A percentile compares a stretch with the other conserved stretches of the same genome.
These are phyloP conservation scores for Nycticorax nycticorax DNA, from an alignment of 2,113 vertebrate genomes.

Conservation along the genomic window DNA sequence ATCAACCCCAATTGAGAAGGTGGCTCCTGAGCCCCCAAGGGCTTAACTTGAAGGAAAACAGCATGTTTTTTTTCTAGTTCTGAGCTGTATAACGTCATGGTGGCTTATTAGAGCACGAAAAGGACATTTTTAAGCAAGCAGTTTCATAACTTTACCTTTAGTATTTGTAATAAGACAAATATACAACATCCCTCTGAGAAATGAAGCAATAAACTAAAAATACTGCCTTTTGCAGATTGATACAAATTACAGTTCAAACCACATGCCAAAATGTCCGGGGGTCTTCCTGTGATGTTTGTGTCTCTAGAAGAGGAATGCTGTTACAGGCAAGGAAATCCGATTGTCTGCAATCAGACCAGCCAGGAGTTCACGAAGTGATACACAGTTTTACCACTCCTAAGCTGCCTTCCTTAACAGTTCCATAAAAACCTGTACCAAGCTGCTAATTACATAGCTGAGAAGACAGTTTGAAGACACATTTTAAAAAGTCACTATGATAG, in stretches of 20 bases:
- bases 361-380: neutral
- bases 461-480: neutral
- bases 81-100: neutral
- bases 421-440: neutral
- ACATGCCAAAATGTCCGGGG: neutral
- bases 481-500: neutral
- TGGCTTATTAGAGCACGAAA: neutral
- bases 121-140: rapidly evolving
- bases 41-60: neutral
- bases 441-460: neutral
- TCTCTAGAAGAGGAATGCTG: neutral
- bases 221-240: neutral
- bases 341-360: neutral
- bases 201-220: neutral
- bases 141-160: neutral
- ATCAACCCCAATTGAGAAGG: neutral
- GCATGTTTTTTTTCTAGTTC: neutral
- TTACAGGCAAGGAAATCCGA: neutral
- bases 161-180: neutral
- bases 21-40: neutral
- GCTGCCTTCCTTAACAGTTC: neutral
- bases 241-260: neutral
- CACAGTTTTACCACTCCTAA: neutral
- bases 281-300: neutral
- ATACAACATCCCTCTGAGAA: neutral